Evolutionary conservation across 2,888 invertebrate genomes (phyloP).

Genomic region (Stegophylla sp.): DNA sequence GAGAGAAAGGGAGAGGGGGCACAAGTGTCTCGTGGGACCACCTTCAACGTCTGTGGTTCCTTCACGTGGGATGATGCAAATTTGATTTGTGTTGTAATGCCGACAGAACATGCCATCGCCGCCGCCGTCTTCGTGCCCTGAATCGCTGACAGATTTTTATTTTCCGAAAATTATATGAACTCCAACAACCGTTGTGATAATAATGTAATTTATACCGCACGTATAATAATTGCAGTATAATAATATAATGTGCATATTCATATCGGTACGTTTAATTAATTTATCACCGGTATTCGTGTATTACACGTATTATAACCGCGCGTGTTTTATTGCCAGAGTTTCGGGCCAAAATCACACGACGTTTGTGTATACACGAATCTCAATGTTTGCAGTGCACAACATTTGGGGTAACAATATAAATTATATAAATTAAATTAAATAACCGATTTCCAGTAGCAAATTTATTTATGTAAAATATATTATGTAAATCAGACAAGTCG

Average conservation of each 20-base stretch:
- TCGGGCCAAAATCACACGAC: constrained; percentile 15
- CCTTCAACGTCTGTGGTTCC: too few species aligned
- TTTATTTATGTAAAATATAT: too few species aligned
- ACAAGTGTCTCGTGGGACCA: too few species aligned
- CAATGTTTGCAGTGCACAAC: too few species aligned
- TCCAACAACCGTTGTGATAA: neutral
- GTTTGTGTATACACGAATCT: too few species aligned
- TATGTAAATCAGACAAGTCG: neutral
- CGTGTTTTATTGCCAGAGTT: neutral
- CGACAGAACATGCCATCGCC: neutral
- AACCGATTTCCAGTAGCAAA: too few species aligned
- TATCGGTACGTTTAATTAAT: neutral
- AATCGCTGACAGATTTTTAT: constrained; percentile 26
- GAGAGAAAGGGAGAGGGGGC: neutral
- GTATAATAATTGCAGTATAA: neutral
- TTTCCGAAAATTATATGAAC: neutral
- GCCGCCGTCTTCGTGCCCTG: neutral
- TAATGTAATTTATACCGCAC: neutral
- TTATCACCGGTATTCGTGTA: neutral
- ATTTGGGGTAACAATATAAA: too few species aligned
- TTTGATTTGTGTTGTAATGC: too few species aligned
- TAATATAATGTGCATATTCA: neutral
- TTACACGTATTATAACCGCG: neutral
- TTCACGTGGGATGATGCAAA: too few species aligned
- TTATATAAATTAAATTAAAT: too few species aligned